A percentile compares a stretch with the other conserved stretches of the same genome.
Conservation (phyloP, 2,888 invertebrate genomes). For the Rhyacophila evoluta region DNA sequence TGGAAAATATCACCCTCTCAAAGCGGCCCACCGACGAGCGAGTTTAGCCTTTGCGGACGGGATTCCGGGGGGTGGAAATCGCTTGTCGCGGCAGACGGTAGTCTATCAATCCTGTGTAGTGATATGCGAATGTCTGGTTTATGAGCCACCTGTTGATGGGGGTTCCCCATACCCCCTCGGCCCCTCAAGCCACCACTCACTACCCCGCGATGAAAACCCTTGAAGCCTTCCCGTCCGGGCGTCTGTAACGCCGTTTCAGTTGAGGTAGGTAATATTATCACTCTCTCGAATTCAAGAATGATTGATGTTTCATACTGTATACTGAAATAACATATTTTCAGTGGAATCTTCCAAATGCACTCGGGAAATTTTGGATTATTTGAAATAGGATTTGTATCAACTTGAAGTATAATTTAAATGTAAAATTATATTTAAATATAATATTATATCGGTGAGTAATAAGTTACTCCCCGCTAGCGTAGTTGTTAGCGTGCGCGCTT, state of each 20-base stretch:
- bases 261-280: not conserved
- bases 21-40: constrained; percentile 16
- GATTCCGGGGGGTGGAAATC: constrained; percentile 37
- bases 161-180: constrained; percentile 55
- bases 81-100: constrained; percentile 41
- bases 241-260: not conserved
- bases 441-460: no score
- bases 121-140: constrained; percentile 70
- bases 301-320: no score
- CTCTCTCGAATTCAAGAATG: not conserved
- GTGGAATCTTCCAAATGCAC: no score
- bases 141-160: constrained; percentile 66
- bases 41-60: constrained; percentile 34
- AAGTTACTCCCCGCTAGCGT: no score
- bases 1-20: constrained; percentile 42
- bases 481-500: no score
- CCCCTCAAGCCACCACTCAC: constrained; percentile 56
- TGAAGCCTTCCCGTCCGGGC: constrained; percentile 52
- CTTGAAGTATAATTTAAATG: no score
- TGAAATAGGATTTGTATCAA: no score
- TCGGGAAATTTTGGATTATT: no score
- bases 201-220: constrained; percentile 47
- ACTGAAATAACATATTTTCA: no score
- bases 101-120: constrained; percentile 59
- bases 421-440: no score